Evolutionary conservation across 2,888 invertebrate species (phyloP).

Genomic region (Drosophila rellima): DNA sequence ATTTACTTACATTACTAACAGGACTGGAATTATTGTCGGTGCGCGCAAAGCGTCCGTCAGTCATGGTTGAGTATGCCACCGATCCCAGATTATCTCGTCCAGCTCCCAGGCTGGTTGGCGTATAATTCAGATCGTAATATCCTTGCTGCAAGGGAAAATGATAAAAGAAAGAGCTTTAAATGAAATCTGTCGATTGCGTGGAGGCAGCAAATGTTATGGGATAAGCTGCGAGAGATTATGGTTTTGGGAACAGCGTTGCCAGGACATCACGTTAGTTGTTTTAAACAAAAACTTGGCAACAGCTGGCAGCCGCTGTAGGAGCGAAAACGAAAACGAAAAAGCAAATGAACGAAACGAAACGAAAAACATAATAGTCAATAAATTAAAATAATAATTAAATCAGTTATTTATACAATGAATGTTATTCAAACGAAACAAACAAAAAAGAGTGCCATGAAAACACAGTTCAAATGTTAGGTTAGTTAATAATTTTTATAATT

Average conservation of each 20-base stretch:
- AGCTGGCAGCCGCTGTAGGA: slow-evolving; percentile 34
- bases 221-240: slow-evolving; percentile 45
- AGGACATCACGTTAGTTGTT: slow-evolving; percentile 22
- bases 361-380: slow-evolving; percentile 13
- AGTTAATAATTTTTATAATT: slow-evolving; percentile 1
- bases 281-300: slow-evolving; percentile 22
- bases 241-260: slow-evolving; percentile 47
- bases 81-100: slow-evolving; percentile 89
- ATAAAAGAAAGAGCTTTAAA: slow-evolving; percentile 13
- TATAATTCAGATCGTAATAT: slow-evolving; percentile 91
- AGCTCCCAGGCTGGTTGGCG: slow-evolving; percentile 90
- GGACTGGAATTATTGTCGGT: slow-evolving; percentile 93
- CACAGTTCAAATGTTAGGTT: slow-evolving; percentile 3
- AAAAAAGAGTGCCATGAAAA: slow-evolving; percentile 28
- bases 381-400: slow-evolving; percentile 1
- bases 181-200: background rate
- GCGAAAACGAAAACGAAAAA: slow-evolving; percentile 3
- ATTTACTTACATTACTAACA: slow-evolving; percentile 85
- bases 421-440: background rate
- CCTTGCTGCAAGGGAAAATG: slow-evolving; percentile 78
- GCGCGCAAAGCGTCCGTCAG: slow-evolving; percentile 90
- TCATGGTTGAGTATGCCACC: slow-evolving; percentile 90
- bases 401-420: background rate
- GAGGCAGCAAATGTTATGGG: slow-evolving; percentile 30
- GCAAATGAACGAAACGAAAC: slow-evolving; percentile 4